Base-by-base conservation (phyloP, 2,797 vertebrate genomes). In the Alosa sapidissima region DNA sequence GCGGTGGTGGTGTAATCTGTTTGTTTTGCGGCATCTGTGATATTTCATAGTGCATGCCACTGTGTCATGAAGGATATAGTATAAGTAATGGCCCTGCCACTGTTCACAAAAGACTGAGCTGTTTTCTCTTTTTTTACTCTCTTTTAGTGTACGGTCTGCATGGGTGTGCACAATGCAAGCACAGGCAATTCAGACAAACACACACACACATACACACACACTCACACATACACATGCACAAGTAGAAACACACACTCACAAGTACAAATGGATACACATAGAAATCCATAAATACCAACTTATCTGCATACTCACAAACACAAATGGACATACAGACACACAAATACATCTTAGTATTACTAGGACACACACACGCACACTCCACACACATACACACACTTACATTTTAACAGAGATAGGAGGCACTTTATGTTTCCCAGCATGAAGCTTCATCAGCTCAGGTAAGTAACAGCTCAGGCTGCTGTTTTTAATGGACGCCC, bases 401-500 rank as follows among this genome's bases (percentile, higher is more conserved):
- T 1, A 8, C 11, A 33, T 62, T 62, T 62, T 24, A 72, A 47
- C 2, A 49, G n/a, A 78, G 49, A n/a, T 33, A 81, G 52, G 54
- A 82, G 62, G 81, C 19, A 78, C 58, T 83, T 72, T 41, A 13
- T 83, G 65, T 62, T 65, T 72, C 33, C n/a, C 9, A 81, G 41
- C 49, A 45, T 86, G 47, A 47, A 68, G 48, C 65, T 84, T 58
- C 86, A 75, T 85, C 62, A 84, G 78, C 84, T 85, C 84, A 86
- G 48, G 58, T 87, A 86, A 85, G 54, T 62, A 84, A 87, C 47
- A 60, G 82, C 62, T 86, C 60, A 14, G 14, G 33, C 68, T 75
- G 68, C 89, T 91, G 33, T 90, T 89, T 93, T 94, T 93, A 94
- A 94, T 94, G 93, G 93, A 92, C 89, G 82, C 54, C 93, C 95